Conservation (phyloP, 1,140 invertebrate genomes). For the Brachionus plicatilis region DNA sequence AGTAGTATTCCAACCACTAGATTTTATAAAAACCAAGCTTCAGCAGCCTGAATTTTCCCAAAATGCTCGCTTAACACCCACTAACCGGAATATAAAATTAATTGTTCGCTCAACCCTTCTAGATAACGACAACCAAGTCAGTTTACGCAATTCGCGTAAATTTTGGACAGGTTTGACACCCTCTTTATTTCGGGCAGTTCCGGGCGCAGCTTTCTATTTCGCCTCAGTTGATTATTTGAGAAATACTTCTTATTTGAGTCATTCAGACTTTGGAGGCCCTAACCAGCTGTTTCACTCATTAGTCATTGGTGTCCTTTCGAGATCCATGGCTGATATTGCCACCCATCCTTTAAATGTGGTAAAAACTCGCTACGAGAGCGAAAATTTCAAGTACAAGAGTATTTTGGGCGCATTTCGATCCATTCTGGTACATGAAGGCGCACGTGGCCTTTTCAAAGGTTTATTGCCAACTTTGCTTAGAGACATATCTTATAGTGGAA, state of each 20-base stretch:
- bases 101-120: not conserved
- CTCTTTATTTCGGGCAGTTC: not conserved
- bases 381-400: conserved; percentile 27
- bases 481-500: conserved; percentile 31
- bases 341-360: conserved; percentile 27
- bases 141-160: not conserved
- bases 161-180: conserved; percentile 35
- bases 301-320: not conserved
- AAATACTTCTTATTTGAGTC: not conserved
- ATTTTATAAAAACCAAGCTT: conserved; percentile 36
- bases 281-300: conserved; percentile 18
- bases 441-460: not conserved
- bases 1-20: not conserved
- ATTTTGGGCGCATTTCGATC: not conserved
- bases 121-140: not conserved
- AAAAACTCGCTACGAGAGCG: conserved; percentile 31
- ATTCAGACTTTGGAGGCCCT: not conserved
- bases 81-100: conserved; percentile 1
- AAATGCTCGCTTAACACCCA: not conserved
- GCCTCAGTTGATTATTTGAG: conserved; percentile 16
- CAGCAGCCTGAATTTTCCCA: conserved; percentile 2
- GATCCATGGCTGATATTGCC: not conserved
- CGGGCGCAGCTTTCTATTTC: conserved; percentile 20
- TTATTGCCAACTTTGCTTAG: not conserved
- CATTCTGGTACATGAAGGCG: not conserved